Conservation (phyloP, 2,113 vertebrate species). For the Aphyosemion australe region DNA sequence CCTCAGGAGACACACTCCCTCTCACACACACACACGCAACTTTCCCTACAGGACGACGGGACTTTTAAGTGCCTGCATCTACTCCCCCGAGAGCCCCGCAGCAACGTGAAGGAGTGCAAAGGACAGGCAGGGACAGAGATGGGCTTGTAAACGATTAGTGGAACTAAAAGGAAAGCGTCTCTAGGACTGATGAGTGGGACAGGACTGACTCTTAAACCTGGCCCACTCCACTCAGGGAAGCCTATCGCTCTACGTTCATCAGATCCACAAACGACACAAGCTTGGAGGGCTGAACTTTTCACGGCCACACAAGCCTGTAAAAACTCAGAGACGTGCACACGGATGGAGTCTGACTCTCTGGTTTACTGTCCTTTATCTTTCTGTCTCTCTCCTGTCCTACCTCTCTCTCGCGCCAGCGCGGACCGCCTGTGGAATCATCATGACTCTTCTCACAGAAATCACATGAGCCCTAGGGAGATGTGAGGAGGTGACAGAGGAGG, state of each 20-base stretch:
- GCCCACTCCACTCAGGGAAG: conserved; percentile 78
- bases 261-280: conserved; percentile 46
- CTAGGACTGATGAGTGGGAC: conserved; percentile 34
- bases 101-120: conserved; percentile 17
- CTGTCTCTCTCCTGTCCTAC: conserved; percentile 43
- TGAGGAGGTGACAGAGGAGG: conserved; percentile 18
- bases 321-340: conserved; percentile 8
- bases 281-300: conserved; percentile 26
- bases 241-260: conserved; percentile 65
- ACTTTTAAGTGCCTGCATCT: conserved; percentile 74
- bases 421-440: conserved; percentile 53
- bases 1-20: conserved; percentile 56
- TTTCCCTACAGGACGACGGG: conserved; percentile 45
- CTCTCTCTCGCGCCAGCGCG: conserved; percentile 40
- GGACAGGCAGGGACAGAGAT: not conserved
- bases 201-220: conserved; percentile 53
- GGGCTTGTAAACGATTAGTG: not conserved
- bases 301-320: conserved; percentile 5
- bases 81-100: conserved; percentile 41
- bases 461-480: conserved; percentile 27
- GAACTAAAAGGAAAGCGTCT: conserved; percentile 21
- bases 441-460: conserved; percentile 33
- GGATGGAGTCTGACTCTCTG: conserved; percentile 34
- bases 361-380: conserved; percentile 30
- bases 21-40: conserved; percentile 3